Percentiles rank a stretch among this genome's conserved stretches.
Conservation (phyloP, 2,113 vertebrate species). For the Echinops telfairi region DNA sequence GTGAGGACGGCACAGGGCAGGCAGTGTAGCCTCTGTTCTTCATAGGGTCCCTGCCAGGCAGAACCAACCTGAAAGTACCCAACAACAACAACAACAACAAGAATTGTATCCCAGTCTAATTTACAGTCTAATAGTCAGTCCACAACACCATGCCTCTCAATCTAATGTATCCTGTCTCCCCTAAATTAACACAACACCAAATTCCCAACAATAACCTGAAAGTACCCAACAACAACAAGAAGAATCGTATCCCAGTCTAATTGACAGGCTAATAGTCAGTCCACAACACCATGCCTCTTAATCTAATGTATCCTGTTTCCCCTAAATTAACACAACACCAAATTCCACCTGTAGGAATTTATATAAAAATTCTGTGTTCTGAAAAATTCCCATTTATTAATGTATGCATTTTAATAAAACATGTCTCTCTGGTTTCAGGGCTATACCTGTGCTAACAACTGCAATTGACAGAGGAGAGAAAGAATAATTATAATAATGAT, state of each 20-base stretch:
- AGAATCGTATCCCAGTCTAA: no score
- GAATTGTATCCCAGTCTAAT: no score
- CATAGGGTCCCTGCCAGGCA: no score
- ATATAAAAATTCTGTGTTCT: not conserved
- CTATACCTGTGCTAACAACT: not conserved
- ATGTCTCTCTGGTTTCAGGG: not conserved
- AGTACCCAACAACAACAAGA: no score
- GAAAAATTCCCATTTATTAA: not conserved
- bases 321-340: not conserved
- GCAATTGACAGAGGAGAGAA: not conserved
- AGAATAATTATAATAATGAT: not conserved
- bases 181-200: not conserved
- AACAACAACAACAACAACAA: no score
- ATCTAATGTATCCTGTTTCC: accelerated
- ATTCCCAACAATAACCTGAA: not conserved
- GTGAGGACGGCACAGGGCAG: no score
- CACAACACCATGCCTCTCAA: accelerated
- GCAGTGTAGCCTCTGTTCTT: no score
- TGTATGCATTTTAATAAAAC: slow-evolving; percentile 8
- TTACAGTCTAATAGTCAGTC: no score
- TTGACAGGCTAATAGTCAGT: no score
- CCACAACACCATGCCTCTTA: not conserved
- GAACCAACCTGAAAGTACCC: no score
- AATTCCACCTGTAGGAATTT: not conserved
- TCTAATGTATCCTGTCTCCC: not conserved